phyloP scores from a whole-genome alignment of 2,888 invertebrate species.

The Drosophila nr. perissopoda region DNA sequence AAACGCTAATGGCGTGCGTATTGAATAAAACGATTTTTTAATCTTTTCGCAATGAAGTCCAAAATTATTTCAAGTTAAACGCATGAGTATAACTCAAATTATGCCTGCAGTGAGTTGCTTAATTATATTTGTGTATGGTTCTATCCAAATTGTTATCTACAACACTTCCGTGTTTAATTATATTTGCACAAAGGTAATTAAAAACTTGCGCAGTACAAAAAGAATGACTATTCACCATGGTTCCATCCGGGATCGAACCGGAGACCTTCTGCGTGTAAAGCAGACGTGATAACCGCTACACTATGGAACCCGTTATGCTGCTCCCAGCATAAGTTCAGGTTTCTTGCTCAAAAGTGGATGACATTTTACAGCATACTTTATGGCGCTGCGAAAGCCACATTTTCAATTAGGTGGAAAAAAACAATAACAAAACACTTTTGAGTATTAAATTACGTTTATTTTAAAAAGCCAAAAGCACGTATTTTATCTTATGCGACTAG shows the following conservation, averaged over 20 bases:
- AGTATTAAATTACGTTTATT: conserved; percentile 49
- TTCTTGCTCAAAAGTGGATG: conserved; percentile 16
- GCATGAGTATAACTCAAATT: background rate
- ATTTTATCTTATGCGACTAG: conserved; percentile 33
- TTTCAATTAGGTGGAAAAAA: background rate
- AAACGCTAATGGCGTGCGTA: background rate
- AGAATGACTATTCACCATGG: conserved; percentile 8
- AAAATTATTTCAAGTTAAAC: background rate
- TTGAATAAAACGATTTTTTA: background rate
- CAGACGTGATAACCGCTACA: conserved; percentile 86
- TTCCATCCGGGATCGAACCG: conserved; percentile 83
- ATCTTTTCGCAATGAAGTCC: background rate
- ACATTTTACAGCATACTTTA: conserved; percentile 19
- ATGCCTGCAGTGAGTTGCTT: background rate
- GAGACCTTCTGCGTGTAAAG: conserved; percentile 86
- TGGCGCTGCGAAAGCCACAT: background rate
- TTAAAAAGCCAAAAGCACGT: conserved; percentile 72
- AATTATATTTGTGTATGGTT: background rate
- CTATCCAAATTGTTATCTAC: background rate
- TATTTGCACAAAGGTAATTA: background rate
- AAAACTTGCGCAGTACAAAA: background rate
- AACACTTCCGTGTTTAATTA: background rate
- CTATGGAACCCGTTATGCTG: conserved; percentile 80
- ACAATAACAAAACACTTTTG: background rate
- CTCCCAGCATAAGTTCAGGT: conserved; percentile 39